These are phyloP conservation scores for Formica aserva DNA, from an alignment of 2,888 invertebrate species.

Conservation along the genomic window DNA sequence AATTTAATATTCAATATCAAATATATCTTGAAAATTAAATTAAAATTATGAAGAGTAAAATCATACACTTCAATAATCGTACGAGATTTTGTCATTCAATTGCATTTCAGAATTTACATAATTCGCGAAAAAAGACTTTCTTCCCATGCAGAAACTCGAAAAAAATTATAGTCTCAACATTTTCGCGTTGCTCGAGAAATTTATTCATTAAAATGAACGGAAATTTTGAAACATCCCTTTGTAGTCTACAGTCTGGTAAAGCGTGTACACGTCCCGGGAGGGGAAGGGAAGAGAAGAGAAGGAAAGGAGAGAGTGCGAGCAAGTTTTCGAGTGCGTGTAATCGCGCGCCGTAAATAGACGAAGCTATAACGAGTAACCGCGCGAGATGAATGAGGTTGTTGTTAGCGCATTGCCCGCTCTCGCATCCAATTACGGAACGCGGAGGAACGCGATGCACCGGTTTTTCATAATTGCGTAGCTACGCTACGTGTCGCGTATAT, in stretches of 20 bases:
- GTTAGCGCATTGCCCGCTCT: constrained; percentile 54
- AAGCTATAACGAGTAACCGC: constrained; percentile 54
- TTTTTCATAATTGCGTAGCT: constrained; percentile 53
- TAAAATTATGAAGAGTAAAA: neutral
- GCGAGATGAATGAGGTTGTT: constrained; percentile 71
- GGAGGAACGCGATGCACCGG: constrained; percentile 46
- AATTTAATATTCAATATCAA: constrained; percentile 1
- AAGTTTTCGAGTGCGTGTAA: neutral
- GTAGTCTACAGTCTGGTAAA: neutral
- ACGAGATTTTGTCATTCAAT: neutral
- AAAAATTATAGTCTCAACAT: neutral
- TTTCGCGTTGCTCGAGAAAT: neutral
- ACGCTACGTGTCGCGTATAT: constrained; percentile 30
- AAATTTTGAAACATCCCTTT: neutral
- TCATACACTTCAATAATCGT: neutral
- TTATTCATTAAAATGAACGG: neutral
- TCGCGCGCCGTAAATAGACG: constrained; percentile 49
- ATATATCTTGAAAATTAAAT: neutral
- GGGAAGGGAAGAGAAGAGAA: neutral
- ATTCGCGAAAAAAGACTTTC: constrained; percentile 25
- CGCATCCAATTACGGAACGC: constrained; percentile 64
- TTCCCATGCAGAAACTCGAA: neutral
- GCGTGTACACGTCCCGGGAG: neutral
- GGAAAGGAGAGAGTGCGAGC: neutral
- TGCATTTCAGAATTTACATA: neutral